A percentile compares a stretch with the other conserved stretches of the same genome.
phyloP scores from a whole-genome alignment of 2,888 invertebrate species.

The Leptinotarsa juncta region DNA sequence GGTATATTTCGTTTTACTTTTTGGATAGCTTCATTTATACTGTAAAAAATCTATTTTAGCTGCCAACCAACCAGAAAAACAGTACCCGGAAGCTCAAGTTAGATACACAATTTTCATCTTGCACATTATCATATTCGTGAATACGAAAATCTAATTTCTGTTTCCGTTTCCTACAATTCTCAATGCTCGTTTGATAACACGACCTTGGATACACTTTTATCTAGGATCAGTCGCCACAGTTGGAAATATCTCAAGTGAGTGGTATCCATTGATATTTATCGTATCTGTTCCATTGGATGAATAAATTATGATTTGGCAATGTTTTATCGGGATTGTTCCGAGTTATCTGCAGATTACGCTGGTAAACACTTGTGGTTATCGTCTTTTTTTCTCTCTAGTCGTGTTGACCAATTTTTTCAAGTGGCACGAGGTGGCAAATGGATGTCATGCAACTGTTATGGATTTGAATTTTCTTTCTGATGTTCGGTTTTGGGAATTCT shows the following conservation, averaged over 20 bases:
- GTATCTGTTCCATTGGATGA: slow-evolving; percentile 8
- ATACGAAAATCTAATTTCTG: neutral
- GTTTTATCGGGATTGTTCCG: slow-evolving; percentile 16
- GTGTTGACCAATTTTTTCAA: slow-evolving; percentile 11
- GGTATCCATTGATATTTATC: slow-evolving; percentile 4
- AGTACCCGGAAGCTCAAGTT: no score
- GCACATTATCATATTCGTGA: neutral
- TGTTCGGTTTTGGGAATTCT: no score
- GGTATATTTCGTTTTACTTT: no score
- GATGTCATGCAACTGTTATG: neutral
- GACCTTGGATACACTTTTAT: slow-evolving; percentile 14
- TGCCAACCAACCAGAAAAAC: no score
- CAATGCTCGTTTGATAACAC: neutral
- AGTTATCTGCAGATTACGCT: slow-evolving; percentile 11
- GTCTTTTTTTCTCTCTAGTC: neutral
- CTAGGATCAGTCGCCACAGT: neutral
- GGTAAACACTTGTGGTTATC: slow-evolving; percentile 15
- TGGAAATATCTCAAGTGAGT: slow-evolving; percentile 4
- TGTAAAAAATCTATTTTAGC: no score
- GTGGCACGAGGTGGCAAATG: neutral
- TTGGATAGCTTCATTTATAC: no score
- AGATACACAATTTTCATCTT: no score
- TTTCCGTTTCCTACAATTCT: neutral
- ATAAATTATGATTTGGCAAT: slow-evolving; percentile 13
- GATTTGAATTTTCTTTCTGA: no score